phyloP scores from a whole-genome alignment of 2,888 invertebrate genomes.

The Bombylius major region DNA sequence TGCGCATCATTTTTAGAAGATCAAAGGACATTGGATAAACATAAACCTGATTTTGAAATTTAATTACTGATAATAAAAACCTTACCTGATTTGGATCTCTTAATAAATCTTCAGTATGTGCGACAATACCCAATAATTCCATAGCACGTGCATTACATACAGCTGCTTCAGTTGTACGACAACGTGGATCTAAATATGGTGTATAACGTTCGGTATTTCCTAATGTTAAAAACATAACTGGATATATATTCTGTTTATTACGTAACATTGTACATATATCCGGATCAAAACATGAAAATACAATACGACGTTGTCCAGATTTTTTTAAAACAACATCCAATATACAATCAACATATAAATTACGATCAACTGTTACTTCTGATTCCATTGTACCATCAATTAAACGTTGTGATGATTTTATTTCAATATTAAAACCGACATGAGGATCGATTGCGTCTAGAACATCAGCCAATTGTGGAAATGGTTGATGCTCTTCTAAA shows the following conservation, averaged over 20 bases:
- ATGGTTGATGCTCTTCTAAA: slow-evolving; percentile 82
- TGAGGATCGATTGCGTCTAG: slow-evolving; percentile 69
- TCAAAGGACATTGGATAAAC: no score
- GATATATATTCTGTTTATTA: slow-evolving; percentile 92
- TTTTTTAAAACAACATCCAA: slow-evolving; percentile 71
- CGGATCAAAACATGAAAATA: slow-evolving; percentile 92
- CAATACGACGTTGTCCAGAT: slow-evolving; percentile 68
- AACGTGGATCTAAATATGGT: slow-evolving; percentile 72
- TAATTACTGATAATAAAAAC: not conserved
- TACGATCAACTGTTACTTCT: slow-evolving; percentile 74
- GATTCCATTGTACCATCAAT: slow-evolving; percentile 79
- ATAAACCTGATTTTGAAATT: no score
- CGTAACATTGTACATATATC: slow-evolving; percentile 90
- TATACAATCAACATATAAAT: slow-evolving; percentile 78
- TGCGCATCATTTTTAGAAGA: no score
- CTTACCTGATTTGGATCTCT: slow-evolving; percentile 64
- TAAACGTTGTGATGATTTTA: slow-evolving; percentile 91
- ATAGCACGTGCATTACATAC: slow-evolving; percentile 70
- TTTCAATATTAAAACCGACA: slow-evolving; percentile 93
- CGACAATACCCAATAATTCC: slow-evolving; percentile 79
- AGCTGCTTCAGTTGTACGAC: slow-evolving; percentile 67
- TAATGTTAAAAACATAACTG: slow-evolving; percentile 88
- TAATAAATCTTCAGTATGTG: slow-evolving; percentile 83
- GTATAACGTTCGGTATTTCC: slow-evolving; percentile 58
- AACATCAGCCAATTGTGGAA: slow-evolving; percentile 77